Conservation (phyloP, 2,888 invertebrate species). For the Colletes collaris region DNA sequence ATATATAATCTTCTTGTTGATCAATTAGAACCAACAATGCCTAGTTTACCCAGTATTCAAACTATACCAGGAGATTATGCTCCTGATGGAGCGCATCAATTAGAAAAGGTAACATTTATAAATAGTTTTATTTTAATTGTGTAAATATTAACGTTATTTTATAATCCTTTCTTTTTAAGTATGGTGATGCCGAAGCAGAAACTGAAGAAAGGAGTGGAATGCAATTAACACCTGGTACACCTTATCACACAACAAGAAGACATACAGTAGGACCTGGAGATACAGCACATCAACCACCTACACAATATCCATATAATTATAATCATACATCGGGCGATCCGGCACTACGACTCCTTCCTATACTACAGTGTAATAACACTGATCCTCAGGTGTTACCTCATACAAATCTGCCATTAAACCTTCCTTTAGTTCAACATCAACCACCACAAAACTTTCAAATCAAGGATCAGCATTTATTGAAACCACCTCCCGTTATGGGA, state of each 20-base stretch:
- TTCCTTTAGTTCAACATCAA: slow-evolving; percentile 92
- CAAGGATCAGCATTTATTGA: slow-evolving; percentile 96
- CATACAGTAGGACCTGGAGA: slow-evolving; percentile 98
- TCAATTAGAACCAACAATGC: slow-evolving; percentile 85
- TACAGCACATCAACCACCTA: slow-evolving; percentile 89
- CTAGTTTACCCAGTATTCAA: slow-evolving; percentile 80
- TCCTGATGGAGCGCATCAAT: slow-evolving; percentile 84
- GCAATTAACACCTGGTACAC: slow-evolving; percentile 78
- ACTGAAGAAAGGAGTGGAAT: slow-evolving; percentile 80
- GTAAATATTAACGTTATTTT: background rate
- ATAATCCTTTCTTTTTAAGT: slow-evolving; percentile 73
- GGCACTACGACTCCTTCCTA: slow-evolving; percentile 75
- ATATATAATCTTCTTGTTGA: slow-evolving; percentile 96
- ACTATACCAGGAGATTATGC: slow-evolving; percentile 81
- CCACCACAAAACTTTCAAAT: slow-evolving; percentile 93
- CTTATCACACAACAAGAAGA: slow-evolving; percentile 88
- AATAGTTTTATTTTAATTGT: slow-evolving; percentile 5
- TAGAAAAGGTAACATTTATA: slow-evolving; percentile 85
- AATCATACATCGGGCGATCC: slow-evolving; percentile 77
- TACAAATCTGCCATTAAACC: slow-evolving; percentile 92
- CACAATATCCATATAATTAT: slow-evolving; percentile 78
- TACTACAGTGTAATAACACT: slow-evolving; percentile 76
- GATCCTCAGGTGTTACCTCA: slow-evolving; percentile 88
- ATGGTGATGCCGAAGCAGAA: slow-evolving; percentile 84
- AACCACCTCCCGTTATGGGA: slow-evolving; percentile 96